Evolutionary conservation across 2,113 vertebrate species (phyloP).

Genomic region (Micronisus gabar): DNA sequence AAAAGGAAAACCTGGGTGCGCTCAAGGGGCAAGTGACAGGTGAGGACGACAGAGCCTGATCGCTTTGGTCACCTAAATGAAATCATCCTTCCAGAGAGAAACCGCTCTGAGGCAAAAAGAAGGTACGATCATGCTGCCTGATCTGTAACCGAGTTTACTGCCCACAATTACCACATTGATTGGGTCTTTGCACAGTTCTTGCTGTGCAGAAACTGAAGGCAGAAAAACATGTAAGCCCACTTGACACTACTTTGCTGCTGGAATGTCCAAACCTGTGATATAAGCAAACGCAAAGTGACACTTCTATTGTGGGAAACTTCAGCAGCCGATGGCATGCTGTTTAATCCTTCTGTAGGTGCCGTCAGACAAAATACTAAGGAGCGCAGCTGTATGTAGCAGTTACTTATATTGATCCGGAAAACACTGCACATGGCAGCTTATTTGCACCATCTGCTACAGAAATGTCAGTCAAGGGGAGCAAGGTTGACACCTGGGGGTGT

Average conservation of each 20-base stretch:
- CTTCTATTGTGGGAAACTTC: not conserved
- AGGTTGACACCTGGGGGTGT: not conserved
- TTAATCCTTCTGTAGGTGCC: not conserved
- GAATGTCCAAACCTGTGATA: not conserved
- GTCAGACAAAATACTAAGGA: not conserved
- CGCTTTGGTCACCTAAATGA: not conserved
- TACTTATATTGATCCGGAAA: not conserved
- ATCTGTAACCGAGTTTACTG: not conserved
- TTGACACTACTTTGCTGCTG: not conserved
- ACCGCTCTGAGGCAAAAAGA: not conserved
- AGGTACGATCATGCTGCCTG: not conserved
- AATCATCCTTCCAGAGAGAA: not conserved
- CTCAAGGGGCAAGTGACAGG: not conserved
- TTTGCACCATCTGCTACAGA: constrained; percentile 28
- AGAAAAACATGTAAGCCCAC: not conserved
- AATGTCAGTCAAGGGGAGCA: not conserved
- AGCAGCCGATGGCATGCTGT: not conserved
- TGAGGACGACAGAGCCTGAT: not conserved
- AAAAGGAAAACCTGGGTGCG: not conserved
- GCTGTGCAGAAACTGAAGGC: not conserved
- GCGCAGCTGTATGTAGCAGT: not conserved
- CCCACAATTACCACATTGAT: not conserved
- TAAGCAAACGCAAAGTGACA: not conserved
- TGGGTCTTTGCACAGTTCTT: not conserved
- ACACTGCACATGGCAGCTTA: not conserved